These are phyloP conservation scores for Megaptera novaeangliae DNA, from an alignment of 2,113 vertebrate species.

Conservation along the genomic window DNA sequence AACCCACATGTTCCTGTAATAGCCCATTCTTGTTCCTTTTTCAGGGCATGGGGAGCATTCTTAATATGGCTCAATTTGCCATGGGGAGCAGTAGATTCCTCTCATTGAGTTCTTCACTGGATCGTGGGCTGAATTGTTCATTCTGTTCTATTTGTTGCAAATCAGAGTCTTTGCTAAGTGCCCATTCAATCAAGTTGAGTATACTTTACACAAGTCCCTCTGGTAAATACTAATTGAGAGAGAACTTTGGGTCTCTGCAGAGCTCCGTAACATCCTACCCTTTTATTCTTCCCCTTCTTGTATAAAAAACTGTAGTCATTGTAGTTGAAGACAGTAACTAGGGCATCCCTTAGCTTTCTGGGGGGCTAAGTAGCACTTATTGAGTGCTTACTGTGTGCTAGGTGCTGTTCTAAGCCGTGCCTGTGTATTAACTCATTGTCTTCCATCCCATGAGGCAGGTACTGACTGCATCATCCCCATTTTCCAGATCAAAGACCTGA, in stretches of 20 bases:
- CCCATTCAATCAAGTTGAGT: background rate
- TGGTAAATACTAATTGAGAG: background rate
- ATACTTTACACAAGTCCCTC: background rate
- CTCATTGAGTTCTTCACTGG: background rate
- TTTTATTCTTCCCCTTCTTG: background rate
- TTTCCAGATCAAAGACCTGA: background rate
- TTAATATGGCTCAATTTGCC: background rate
- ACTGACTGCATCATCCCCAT: background rate
- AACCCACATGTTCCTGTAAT: background rate
- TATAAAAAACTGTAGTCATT: background rate
- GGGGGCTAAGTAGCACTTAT: background rate
- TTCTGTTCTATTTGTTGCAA: background rate
- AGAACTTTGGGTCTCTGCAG: background rate
- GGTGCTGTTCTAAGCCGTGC: background rate
- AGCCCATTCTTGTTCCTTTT: background rate
- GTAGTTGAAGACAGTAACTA: background rate
- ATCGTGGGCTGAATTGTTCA: background rate
- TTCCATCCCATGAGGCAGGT: too few species aligned
- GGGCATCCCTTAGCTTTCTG: background rate
- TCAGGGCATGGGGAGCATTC: background rate
- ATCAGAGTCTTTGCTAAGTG: background rate
- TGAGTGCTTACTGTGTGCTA: rapidly evolving
- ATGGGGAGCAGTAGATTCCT: background rate
- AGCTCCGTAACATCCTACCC: background rate
- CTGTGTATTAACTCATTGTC: background rate